phyloP scores from a whole-genome alignment of 1,140 invertebrate genomes.

The Drosophila busckii region DNA sequence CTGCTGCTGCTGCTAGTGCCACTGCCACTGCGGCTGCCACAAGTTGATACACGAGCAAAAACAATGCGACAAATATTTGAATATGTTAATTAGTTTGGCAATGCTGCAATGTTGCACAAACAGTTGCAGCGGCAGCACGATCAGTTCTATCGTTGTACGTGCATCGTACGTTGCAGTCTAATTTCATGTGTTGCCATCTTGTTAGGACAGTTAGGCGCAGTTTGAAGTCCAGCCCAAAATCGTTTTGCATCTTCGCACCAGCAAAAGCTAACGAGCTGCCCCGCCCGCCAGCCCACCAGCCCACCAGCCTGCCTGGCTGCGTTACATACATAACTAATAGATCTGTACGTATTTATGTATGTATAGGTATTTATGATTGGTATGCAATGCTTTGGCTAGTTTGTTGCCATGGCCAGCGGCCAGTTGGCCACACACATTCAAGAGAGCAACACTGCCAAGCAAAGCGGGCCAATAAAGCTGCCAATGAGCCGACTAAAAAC shows the following conservation, averaged over 20 bases:
- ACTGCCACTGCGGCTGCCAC: background rate
- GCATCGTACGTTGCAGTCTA: slow-evolving; percentile 72
- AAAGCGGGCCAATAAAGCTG: slow-evolving; percentile 58
- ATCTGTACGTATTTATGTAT: slow-evolving; percentile 6
- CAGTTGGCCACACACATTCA: slow-evolving; percentile 39
- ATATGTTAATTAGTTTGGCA: slow-evolving; percentile 69
- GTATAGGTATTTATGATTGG: slow-evolving; percentile 57
- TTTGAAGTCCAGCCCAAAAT: slow-evolving; percentile 30
- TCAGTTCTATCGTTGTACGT: slow-evolving; percentile 70
- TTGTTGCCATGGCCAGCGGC: slow-evolving; percentile 19
- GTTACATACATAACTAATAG: slow-evolving; percentile 1
- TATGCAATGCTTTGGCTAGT: slow-evolving; percentile 34
- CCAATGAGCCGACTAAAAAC: slow-evolving; percentile 66
- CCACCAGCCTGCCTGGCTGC: background rate
- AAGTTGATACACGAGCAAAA: slow-evolving; percentile 35
- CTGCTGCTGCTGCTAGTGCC: background rate
- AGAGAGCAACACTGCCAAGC: background rate
- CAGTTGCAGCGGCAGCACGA: slow-evolving; percentile 53
- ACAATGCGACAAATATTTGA: slow-evolving; percentile 76
- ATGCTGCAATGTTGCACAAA: slow-evolving; percentile 18
- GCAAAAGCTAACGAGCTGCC: slow-evolving; percentile 47
- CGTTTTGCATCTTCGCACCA: slow-evolving; percentile 72
- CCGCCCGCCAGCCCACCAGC: background rate
- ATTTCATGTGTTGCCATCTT: slow-evolving; percentile 75
- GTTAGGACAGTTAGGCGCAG: slow-evolving; percentile 51